Conservation (phyloP, 2,888 invertebrate genomes). For the Aricia artaxerxes region DNA sequence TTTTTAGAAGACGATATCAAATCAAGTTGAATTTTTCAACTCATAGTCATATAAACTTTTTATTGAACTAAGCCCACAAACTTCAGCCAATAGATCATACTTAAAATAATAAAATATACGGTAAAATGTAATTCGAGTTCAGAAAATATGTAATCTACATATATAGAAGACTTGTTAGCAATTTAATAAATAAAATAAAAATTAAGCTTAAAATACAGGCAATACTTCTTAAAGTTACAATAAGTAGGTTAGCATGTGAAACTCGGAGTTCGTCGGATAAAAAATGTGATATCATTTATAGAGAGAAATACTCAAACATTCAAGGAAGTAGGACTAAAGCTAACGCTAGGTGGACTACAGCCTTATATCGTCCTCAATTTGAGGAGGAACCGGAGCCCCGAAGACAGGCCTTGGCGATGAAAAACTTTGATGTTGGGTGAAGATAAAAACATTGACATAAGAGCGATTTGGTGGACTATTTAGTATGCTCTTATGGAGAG, state of each 20-base stretch:
- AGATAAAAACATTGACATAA: background rate
- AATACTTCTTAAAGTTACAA: slow-evolving; percentile 15
- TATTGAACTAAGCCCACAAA: background rate
- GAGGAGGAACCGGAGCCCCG: slow-evolving; percentile 2
- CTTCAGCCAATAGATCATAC: slow-evolving; percentile 6
- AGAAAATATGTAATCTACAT: slow-evolving; percentile 9
- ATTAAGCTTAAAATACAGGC: slow-evolving; percentile 18
- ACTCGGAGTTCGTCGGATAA: background rate
- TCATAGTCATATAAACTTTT: background rate
- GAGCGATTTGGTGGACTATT: background rate
- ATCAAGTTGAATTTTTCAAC: no score
- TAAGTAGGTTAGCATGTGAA: background rate
- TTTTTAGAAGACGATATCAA: background rate
- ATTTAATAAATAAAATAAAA: slow-evolving; percentile 15
- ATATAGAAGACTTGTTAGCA: background rate
- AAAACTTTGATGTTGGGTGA: no score
- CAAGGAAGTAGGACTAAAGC: background rate
- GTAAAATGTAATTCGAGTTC: slow-evolving; percentile 10
- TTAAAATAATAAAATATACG: slow-evolving; percentile 4
- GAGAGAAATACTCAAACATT: background rate
- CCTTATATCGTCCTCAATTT: background rate
- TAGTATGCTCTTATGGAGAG: no score
- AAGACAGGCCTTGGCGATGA: background rate
- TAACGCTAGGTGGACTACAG: background rate
- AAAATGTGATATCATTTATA: background rate